Evolutionary conservation across 2,888 invertebrate genomes (phyloP).

Genomic region (Lithophane semibrunnea): DNA sequence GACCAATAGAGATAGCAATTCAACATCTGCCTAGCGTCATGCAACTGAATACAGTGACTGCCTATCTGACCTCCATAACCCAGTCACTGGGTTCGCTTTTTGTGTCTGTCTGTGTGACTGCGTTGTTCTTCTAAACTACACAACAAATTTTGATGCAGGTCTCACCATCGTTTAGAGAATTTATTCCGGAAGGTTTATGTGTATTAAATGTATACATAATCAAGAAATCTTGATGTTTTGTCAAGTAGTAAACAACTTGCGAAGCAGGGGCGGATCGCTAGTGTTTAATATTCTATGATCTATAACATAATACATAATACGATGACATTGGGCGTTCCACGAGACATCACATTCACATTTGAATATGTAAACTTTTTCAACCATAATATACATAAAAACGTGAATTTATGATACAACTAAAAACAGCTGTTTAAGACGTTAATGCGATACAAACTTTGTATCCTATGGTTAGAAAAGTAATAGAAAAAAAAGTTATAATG

Average conservation of each 20-base stretch:
- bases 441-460: constrained; percentile 13
- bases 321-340: constrained; percentile 14
- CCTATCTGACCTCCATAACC: background rate
- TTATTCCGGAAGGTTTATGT: background rate
- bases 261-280: background rate
- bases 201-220: background rate
- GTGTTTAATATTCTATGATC: background rate
- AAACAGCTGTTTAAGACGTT: constrained; percentile 44
- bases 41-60: background rate
- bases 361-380: constrained; percentile 30
- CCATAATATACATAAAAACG: constrained; percentile 40
- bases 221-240: background rate
- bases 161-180: background rate
- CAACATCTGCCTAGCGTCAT: too few species aligned
- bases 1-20: too few species aligned
- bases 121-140: background rate
- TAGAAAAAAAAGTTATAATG: constrained; percentile 9
- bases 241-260: background rate
- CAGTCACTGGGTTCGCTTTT: background rate
- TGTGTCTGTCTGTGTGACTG: too few species aligned
- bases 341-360: background rate
- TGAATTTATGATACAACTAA: constrained; percentile 43
- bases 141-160: background rate
- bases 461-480: constrained; percentile 25
- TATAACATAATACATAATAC: background rate